These are phyloP conservation scores for Pholis gunnellus DNA, from an alignment of 2,113 vertebrate genomes.

Conservation along the genomic window DNA sequence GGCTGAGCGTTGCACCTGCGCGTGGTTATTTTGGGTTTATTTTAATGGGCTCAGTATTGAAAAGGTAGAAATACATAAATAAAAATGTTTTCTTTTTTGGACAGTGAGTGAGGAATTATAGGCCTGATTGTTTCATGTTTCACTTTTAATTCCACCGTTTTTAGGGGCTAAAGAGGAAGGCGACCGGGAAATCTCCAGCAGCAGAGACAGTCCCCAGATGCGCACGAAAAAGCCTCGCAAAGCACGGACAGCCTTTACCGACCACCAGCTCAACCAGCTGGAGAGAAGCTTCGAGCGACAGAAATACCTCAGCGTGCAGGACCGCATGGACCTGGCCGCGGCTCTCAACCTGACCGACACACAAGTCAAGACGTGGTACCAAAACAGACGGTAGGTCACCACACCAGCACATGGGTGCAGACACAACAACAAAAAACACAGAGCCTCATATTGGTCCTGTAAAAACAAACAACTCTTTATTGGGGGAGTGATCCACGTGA, in stretches of 20 bases:
- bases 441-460: not conserved
- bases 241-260: constrained; percentile 96
- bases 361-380: constrained; percentile 98
- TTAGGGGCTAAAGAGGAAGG: constrained; percentile 95
- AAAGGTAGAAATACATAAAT: too few relatives aligned
- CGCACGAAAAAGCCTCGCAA: constrained; percentile 97
- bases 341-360: constrained; percentile 96
- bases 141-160: not conserved
- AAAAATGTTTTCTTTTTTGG: not conserved
- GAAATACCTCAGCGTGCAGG: constrained; percentile 98
- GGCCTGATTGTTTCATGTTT: not conserved
- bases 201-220: constrained; percentile 95
- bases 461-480: not conserved
- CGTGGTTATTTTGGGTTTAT: not conserved
- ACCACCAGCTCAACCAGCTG: constrained; percentile 98
- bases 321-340: constrained; percentile 98
- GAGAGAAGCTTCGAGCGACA: constrained; percentile 98
- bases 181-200: constrained; percentile 96
- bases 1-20: not conserved
- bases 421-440: not conserved
- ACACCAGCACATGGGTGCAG: not conserved
- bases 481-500: not conserved
- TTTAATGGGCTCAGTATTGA: not conserved
- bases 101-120: not conserved
- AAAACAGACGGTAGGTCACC: constrained; percentile 89